Percentiles rank a stretch among this genome's conserved stretches.
Conservation (phyloP, 2,888 invertebrate species). For the Pristionchus arcanus region DNA sequence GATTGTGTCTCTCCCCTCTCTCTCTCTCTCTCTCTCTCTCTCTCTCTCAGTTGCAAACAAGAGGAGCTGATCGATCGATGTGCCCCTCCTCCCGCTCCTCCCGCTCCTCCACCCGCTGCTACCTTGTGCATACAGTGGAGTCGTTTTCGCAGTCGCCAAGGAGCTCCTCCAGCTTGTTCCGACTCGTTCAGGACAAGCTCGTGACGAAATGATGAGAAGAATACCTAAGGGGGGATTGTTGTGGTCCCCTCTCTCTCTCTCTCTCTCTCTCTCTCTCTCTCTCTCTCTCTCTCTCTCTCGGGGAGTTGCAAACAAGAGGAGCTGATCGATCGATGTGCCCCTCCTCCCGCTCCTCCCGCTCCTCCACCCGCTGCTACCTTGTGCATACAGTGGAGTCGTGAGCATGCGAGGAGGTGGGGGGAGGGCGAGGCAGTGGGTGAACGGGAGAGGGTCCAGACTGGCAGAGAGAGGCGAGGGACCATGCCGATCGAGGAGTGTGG, state of each 20-base stretch:
- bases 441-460: constrained; percentile 7
- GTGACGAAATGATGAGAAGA: constrained; percentile 29
- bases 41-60: constrained; percentile 44
- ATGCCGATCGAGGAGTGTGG: constrained; percentile 11
- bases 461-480: neutral
- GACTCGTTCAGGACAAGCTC: neutral
- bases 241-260: no score
- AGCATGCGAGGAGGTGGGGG: neutral
- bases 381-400: constrained; percentile 45
- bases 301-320: constrained; percentile 27
- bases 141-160: neutral
- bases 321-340: neutral
- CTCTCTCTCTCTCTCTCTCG: no score
- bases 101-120: neutral
- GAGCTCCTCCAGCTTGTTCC: neutral
- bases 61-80: constrained; percentile 18
- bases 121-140: constrained; percentile 47
- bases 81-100: neutral
- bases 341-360: neutral
- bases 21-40: no score
- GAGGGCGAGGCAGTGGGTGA: neutral
- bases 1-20: neutral
- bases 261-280: no score
- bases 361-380: neutral
- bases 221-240: constrained; percentile 30